Percentiles rank a stretch among this genome's conserved stretches.
Conservation (phyloP, 2,888 invertebrate species). For the Andrena bucephala region DNA sequence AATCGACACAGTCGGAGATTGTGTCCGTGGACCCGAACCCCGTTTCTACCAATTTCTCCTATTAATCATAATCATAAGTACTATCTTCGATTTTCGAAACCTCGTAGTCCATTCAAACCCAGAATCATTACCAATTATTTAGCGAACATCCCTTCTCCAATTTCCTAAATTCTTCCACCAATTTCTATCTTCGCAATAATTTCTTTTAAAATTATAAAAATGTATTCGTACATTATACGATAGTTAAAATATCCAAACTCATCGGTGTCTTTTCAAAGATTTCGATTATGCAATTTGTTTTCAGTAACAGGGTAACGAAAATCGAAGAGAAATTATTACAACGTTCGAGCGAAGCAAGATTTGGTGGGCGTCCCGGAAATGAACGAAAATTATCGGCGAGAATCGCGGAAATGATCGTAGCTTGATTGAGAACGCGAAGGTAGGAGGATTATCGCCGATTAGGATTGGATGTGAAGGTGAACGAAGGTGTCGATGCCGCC, state of each 20-base stretch:
- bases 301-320: background rate
- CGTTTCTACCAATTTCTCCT: background rate
- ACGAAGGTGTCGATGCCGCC: background rate
- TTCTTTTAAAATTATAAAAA: too few species aligned
- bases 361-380: background rate
- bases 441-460: background rate
- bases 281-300: background rate
- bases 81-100: slow-evolving; percentile 28
- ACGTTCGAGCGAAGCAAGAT: background rate
- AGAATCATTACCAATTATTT: too few species aligned
- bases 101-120: too few species aligned
- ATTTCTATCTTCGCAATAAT: too few species aligned
- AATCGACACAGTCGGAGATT: slow-evolving; percentile 12
- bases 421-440: background rate
- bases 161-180: too few species aligned
- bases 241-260: too few species aligned
- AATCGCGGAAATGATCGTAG: slow-evolving; percentile 11
- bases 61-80: slow-evolving; percentile 35
- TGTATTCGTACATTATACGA: too few species aligned
- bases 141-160: too few species aligned
- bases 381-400: slow-evolving; percentile 1
- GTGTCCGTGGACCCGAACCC: slow-evolving; percentile 12
- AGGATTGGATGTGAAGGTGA: background rate
- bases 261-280: too few species aligned
- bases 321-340: slow-evolving; percentile 7